phyloP scores from a whole-genome alignment of 2,888 invertebrate species.

The Allygus modestus region DNA sequence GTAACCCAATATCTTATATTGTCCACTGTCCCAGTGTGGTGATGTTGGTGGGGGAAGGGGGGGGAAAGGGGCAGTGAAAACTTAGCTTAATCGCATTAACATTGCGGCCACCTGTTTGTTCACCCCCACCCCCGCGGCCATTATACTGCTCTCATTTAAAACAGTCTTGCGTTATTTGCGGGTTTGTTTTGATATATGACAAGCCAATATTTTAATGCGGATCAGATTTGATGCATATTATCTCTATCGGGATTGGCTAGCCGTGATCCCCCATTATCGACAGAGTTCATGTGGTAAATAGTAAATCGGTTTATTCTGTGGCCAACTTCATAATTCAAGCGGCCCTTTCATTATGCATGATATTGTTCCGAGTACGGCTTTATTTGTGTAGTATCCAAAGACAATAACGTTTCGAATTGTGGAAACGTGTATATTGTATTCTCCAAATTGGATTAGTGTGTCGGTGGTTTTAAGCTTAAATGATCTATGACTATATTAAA shows the following conservation, averaged over 20 bases:
- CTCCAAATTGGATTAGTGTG: not conserved
- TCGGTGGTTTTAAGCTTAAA: too few relatives aligned
- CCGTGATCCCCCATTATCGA: slow-evolving; percentile 26
- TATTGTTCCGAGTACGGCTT: not conserved
- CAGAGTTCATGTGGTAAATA: slow-evolving; percentile 24
- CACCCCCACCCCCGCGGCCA: slow-evolving; percentile 46
- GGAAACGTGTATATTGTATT: not conserved
- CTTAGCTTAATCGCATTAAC: slow-evolving; percentile 40
- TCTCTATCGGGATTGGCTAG: slow-evolving; percentile 10
- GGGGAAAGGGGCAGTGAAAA: slow-evolving; percentile 6
- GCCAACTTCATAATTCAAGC: slow-evolving; percentile 18
- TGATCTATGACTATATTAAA: too few relatives aligned
- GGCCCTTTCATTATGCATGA: slow-evolving; percentile 13
- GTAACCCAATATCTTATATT: not conserved
- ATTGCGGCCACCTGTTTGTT: slow-evolving; percentile 65
- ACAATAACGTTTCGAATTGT: slow-evolving; percentile 13
- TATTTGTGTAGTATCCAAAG: slow-evolving; percentile 11
- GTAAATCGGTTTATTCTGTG: slow-evolving; percentile 32
- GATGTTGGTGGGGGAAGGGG: not conserved
- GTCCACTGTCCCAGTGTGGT: slow-evolving; percentile 12
- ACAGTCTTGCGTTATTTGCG: slow-evolving; percentile 37
- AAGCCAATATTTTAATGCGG: slow-evolving; percentile 1
- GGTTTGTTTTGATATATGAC: slow-evolving; percentile 9
- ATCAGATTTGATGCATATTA: not conserved
- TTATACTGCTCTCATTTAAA: slow-evolving; percentile 30